Percentiles rank a stretch among this genome's conserved stretches.
These are phyloP conservation scores for Grammomys dolichurus DNA, from an alignment of 2,113 vertebrate genomes.

Conservation along the genomic window DNA sequence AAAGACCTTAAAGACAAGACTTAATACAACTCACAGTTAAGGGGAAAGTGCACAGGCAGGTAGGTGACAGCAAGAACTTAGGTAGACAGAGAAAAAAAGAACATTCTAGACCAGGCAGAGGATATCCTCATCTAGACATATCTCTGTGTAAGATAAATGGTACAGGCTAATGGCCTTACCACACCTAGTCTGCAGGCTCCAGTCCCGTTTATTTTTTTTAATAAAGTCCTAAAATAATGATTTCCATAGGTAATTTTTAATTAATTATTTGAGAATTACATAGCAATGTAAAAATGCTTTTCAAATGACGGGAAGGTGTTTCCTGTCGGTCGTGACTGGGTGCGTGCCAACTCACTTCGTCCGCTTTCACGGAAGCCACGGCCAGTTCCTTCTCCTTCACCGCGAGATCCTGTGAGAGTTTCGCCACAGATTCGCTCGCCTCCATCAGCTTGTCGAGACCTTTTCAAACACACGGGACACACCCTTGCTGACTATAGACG, in stretches of 20 bases:
- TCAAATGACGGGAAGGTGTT: background rate
- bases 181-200: background rate
- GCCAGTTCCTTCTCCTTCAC: constrained; percentile 93
- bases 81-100: background rate
- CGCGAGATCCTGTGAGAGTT: constrained; percentile 86
- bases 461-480: constrained; percentile 67
- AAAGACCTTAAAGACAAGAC: background rate
- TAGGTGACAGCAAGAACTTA: background rate
- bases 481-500: background rate
- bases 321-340: background rate
- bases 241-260: background rate
- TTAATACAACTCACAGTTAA: background rate
- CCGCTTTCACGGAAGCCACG: constrained; percentile 90
- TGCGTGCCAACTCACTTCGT: constrained; percentile 86
- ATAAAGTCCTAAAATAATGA: background rate
- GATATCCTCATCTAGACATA: background rate
- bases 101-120: background rate
- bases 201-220: background rate
- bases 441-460: constrained; percentile 93
- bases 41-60: background rate
- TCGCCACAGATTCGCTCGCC: constrained; percentile 90
- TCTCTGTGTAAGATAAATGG: background rate
- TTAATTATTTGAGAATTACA: background rate
- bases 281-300: background rate
- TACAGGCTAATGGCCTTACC: background rate